Evolutionary conservation across 2,797 vertebrate species (phyloP).

Genomic region (Hydrocynus forskahlii): DNA sequence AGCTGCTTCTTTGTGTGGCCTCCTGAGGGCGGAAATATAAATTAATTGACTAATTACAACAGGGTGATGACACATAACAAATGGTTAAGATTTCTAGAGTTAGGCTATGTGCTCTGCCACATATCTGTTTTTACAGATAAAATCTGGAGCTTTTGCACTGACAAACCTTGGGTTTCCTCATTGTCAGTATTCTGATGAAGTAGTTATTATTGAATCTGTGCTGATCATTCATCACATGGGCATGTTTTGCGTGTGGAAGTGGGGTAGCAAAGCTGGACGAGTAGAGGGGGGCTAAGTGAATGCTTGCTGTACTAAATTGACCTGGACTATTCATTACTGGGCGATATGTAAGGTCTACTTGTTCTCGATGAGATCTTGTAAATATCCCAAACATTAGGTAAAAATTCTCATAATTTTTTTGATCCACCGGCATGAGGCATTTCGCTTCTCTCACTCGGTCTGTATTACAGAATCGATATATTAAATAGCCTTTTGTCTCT

Average conservation of each 20-base stretch:
- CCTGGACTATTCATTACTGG: background rate
- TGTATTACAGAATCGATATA: too few relatives aligned
- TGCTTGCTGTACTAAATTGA: background rate
- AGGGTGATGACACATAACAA: slow-evolving; percentile 7
- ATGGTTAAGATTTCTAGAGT: background rate
- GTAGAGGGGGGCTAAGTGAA: background rate
- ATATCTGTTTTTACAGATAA: background rate
- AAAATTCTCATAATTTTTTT: too few relatives aligned
- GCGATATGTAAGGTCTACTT: too few relatives aligned
- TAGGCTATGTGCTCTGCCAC: background rate
- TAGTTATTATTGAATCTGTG: background rate
- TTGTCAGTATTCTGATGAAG: background rate
- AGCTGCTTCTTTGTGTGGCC: background rate
- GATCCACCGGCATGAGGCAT: too few relatives aligned
- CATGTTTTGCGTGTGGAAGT: background rate
- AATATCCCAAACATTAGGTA: too few relatives aligned
- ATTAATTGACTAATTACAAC: slow-evolving; percentile 22
- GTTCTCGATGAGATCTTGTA: too few relatives aligned
- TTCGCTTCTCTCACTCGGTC: too few relatives aligned
- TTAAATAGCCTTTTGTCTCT: too few relatives aligned
- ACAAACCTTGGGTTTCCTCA: background rate
- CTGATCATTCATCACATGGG: background rate
- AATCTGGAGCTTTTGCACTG: background rate
- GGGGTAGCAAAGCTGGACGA: background rate
- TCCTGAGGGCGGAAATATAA: slow-evolving; percentile 14